Conservation (phyloP, 2,113 vertebrate species). For the Pseudorasbora parva region DNA sequence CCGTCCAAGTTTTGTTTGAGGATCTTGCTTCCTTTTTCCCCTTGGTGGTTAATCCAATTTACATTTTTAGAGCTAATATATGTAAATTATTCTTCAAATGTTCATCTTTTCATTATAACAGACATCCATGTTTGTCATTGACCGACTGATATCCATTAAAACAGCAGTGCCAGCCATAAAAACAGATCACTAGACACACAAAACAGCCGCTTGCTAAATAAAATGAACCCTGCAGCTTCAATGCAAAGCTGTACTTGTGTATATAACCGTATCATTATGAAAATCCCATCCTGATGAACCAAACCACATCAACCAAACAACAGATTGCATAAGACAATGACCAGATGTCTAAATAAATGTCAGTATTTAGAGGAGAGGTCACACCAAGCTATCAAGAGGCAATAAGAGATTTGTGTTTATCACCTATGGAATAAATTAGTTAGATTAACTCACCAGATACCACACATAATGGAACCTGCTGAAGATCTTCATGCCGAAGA, state of each 20-base stretch:
- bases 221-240: too few relatives aligned
- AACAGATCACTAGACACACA: too few relatives aligned
- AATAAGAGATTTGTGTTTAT: neutral
- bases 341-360: neutral
- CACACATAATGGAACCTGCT: slow-evolving; percentile 87
- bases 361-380: neutral
- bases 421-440: neutral
- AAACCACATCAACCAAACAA: neutral
- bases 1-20: too few relatives aligned
- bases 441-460: slow-evolving; percentile 83
- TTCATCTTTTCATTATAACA: too few relatives aligned
- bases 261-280: neutral
- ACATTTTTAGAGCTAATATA: too few relatives aligned
- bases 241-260: neutral
- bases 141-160: too few relatives aligned
- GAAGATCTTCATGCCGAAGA: slow-evolving; percentile 81
- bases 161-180: too few relatives aligned
- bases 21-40: too few relatives aligned
- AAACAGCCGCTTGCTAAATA: too few relatives aligned
- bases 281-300: neutral
- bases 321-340: neutral
- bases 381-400: neutral
- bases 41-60: too few relatives aligned
- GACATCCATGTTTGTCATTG: too few relatives aligned
- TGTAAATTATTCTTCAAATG: too few relatives aligned